phyloP scores from a whole-genome alignment of 2,888 invertebrate species.

The Calliscelio sp. region DNA sequence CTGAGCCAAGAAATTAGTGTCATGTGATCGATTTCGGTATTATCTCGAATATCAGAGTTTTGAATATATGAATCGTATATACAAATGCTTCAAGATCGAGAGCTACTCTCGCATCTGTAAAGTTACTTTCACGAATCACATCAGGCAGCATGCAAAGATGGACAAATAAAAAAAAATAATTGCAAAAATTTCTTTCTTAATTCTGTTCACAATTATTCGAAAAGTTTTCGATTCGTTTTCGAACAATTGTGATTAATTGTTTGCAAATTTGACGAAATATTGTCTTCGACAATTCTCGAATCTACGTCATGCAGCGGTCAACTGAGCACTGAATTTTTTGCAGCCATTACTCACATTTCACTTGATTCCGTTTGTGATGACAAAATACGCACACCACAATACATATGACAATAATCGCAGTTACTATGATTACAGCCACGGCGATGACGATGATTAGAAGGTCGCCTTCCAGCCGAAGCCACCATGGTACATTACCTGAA shows the following conservation, averaged over 20 bases:
- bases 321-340: conserved; percentile 38
- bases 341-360: conserved; percentile 91
- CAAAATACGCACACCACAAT: conserved; percentile 95
- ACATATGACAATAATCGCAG: conserved; percentile 92
- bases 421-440: conserved; percentile 89
- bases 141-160: conserved; percentile 48
- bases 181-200: neutral
- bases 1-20: conserved; percentile 19
- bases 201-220: no score
- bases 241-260: no score
- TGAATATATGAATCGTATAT: conserved; percentile 18
- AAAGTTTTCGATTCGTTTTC: no score
- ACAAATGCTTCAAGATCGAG: conserved; percentile 32
- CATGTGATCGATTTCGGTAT: conserved; percentile 48
- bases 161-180: conserved; percentile 14
- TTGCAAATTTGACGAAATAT: no score
- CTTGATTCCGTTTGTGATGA: conserved; percentile 92
- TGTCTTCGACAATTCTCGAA: no score
- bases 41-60: conserved; percentile 32
- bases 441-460: conserved; percentile 92
- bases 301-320: conserved; percentile 59
- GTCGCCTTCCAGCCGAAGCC: conserved; percentile 92
- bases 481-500: conserved; percentile 93
- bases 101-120: conserved; percentile 29
- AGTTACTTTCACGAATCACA: conserved; percentile 49